phyloP scores from a whole-genome alignment of 1,140 invertebrate species.

The Nephotettix cincticeps region DNA sequence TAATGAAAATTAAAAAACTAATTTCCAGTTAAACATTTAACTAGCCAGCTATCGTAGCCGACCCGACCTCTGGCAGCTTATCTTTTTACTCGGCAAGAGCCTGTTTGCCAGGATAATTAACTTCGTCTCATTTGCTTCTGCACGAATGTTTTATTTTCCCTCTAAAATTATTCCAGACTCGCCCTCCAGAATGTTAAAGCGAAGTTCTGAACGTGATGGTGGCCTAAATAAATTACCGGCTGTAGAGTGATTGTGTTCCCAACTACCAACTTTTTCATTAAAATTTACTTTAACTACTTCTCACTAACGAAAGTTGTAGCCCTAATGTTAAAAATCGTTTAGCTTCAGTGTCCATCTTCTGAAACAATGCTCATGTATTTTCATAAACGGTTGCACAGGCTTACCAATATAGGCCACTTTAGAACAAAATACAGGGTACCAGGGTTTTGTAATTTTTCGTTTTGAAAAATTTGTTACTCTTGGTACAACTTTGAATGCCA shows the following conservation, averaged over 20 bases:
- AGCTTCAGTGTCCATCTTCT: no score
- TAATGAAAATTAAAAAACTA: background rate
- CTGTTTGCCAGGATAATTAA: background rate
- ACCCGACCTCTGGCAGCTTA: background rate
- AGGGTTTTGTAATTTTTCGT: no score
- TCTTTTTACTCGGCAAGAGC: background rate
- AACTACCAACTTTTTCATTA: conserved; percentile 7
- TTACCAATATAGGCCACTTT: no score
- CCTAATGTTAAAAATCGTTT: background rate
- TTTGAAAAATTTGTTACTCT: no score
- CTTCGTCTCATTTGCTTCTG: conserved; percentile 9
- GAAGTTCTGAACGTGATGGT: conserved; percentile 4
- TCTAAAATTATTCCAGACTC: conserved; percentile 7
- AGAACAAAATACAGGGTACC: no score
- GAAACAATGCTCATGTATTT: no score
- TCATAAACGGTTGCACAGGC: no score
- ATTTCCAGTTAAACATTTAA: background rate
- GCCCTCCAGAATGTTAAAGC: conserved; percentile 4
- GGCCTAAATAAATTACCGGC: background rate
- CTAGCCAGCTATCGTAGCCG: background rate
- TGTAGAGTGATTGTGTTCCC: conserved; percentile 1
- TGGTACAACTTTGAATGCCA: no score
- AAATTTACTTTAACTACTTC: background rate
- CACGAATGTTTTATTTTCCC: conserved; percentile 10
- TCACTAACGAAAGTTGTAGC: background rate